Base-by-base conservation (phyloP, 1,140 invertebrate genomes). In the Neotoxoptera formosana region DNA sequence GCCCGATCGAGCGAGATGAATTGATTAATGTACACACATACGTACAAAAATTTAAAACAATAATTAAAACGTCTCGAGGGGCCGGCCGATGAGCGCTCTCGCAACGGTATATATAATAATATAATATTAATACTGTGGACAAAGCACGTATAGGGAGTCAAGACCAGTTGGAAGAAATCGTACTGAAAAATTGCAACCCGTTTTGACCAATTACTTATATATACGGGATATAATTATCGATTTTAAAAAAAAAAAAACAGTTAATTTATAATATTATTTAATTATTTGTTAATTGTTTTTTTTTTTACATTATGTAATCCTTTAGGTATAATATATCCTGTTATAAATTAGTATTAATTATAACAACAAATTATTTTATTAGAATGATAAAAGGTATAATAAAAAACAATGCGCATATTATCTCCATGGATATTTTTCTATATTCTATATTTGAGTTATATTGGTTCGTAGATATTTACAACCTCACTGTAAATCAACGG, bases 31-130 rank as follows among this genome's bases (percentile, higher is more conserved):
- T 48, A 8, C 17, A 41, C 4, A 41, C 41, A 4, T 41, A 30
- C 14, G 14, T 20, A n/a, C 6, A 20, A 87, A 45, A 23, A 87
- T 48, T n/a, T 47, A 20, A n/a, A 8, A 87, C 84, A 36, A 87
- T 87, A 87, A 87, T 87, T 87, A 47, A 87, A 87, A 47, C 84
- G 84, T 48, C 30, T 84, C 41, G 83, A 9, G 76, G 20, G 76
- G 30, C 23, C 45, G 60, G 30, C 45, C 45, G 30, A n/a, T 2
- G 25, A 45, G 60, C 11, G 45, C 60, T 14, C 84, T 84, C 36
- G 36, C 83, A 30, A 84, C 84, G 30, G 30, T 48, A 48, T n/a
- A n/a, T n/a, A n/a, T n/a, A n/a, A n/a, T 76, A 34, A 67, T n/a
- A 1, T 67, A n/a, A 67, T n/a, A n/a, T n/a, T 76, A 76, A 17